A percentile compares a stretch with the other conserved stretches of the same genome.
phyloP scores from a whole-genome alignment of 2,797 vertebrate species.

The Selene dorsalis region DNA sequence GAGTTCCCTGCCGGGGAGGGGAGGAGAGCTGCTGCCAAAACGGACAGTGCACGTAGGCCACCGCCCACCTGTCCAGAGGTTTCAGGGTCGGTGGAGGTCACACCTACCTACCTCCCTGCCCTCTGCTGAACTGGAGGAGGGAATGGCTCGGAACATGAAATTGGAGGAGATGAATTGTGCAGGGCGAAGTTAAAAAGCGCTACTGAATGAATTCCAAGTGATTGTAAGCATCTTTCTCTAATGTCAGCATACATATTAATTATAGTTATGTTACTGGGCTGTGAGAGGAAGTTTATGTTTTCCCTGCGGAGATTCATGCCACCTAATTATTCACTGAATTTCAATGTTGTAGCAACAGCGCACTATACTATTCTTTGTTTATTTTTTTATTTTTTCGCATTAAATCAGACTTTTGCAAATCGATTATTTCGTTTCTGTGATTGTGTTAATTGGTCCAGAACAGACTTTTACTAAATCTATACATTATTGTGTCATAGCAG shows the following conservation, averaged over 20 bases:
- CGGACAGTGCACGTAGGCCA: slow-evolving; percentile 84
- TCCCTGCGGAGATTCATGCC: slow-evolving; percentile 63
- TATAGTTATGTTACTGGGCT: slow-evolving; percentile 69
- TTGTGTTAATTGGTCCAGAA: slow-evolving; percentile 36
- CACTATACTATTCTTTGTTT: background rate
- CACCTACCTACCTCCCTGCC: slow-evolving; percentile 85
- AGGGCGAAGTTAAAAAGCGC: slow-evolving; percentile 42
- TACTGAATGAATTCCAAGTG: slow-evolving; percentile 24
- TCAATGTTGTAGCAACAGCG: slow-evolving; percentile 40
- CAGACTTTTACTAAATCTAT: background rate
- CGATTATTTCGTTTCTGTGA: slow-evolving; percentile 29
- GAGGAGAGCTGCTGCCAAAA: slow-evolving; percentile 76
- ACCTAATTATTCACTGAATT: slow-evolving; percentile 74
- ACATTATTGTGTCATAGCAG: slow-evolving; percentile 3
- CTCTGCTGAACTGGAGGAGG: slow-evolving; percentile 64
- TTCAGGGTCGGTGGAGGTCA: slow-evolving; percentile 92
- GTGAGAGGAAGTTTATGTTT: slow-evolving; percentile 57
- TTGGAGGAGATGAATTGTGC: slow-evolving; percentile 67
- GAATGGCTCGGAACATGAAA: slow-evolving; percentile 59
- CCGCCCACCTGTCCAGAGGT: slow-evolving; percentile 87
- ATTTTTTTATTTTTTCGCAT: slow-evolving; percentile 15
- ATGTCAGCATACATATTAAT: slow-evolving; percentile 70
- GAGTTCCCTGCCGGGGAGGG: slow-evolving; percentile 83
- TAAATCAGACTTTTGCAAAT: slow-evolving; percentile 47
- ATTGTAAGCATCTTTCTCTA: slow-evolving; percentile 51